Conservation (phyloP, 1,140 invertebrate species). For the Delia radicum region DNA sequence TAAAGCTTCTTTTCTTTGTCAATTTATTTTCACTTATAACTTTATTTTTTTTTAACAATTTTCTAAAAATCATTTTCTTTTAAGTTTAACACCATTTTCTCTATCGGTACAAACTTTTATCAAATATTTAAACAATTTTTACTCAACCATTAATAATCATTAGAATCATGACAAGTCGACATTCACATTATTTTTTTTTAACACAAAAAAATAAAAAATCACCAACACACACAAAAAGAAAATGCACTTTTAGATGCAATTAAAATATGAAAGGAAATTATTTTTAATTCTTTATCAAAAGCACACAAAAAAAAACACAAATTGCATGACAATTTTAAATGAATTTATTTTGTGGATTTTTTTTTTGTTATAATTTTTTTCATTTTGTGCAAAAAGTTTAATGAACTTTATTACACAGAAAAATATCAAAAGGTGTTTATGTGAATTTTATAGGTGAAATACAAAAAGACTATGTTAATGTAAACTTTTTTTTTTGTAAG, state of each 20-base stretch:
- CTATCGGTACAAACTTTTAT: too few species aligned
- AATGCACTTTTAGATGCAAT: neutral
- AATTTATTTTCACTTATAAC: too few species aligned
- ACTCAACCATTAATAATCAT: neutral
- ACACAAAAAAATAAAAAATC: neutral
- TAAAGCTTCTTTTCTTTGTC: too few species aligned
- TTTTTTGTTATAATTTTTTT: neutral
- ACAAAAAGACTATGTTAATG: too few species aligned
- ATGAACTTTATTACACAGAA: neutral
- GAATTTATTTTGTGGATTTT: neutral
- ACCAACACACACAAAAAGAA: neutral
- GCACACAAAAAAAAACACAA: too few species aligned
- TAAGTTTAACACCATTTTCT: neutral
- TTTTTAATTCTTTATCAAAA: neutral
- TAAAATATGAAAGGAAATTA: neutral
- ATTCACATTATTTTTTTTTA: neutral
- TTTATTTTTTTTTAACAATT: neutral
- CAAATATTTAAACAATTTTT: too few species aligned
- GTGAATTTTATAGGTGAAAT: neutral
- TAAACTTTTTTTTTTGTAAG: too few species aligned
- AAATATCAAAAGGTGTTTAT: neutral
- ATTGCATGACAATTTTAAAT: slow-evolving; percentile 9
- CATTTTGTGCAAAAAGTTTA: neutral
- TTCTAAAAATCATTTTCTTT: neutral
- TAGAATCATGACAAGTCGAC: neutral